Evolutionary conservation across 2,113 vertebrate species (phyloP).

Genomic region (Pan troglodytes): DNA sequence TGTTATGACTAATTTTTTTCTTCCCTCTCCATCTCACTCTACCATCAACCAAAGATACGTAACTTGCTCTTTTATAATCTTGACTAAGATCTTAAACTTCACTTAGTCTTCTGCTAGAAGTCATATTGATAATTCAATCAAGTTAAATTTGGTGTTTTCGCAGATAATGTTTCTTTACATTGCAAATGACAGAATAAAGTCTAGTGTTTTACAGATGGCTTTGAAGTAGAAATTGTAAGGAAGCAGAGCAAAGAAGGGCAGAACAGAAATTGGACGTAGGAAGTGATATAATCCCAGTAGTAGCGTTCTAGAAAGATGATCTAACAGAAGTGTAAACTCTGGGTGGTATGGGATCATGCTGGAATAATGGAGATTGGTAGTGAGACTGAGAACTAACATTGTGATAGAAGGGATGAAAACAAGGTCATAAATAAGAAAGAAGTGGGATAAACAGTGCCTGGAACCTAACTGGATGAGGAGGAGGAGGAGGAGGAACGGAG

Average conservation of each 20-base stretch:
- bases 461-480: not conserved
- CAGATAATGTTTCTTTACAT: conserved; percentile 39
- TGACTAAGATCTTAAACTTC: conserved; percentile 19
- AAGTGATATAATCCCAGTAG: not conserved
- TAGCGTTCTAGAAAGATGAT: not conserved
- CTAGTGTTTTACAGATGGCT: not conserved
- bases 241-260: not conserved
- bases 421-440: not conserved
- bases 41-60: not conserved
- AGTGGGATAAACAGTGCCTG: not conserved
- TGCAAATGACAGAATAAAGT: conserved; percentile 6
- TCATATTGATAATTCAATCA: not conserved
- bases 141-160: conserved; percentile 42
- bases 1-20: not conserved
- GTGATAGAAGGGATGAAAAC: not conserved
- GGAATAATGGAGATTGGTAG: not conserved
- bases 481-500: not conserved
- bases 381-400: not conserved
- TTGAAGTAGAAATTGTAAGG: not conserved
- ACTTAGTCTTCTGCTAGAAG: not conserved
- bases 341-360: not conserved
- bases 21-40: not conserved
- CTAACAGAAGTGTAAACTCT: not conserved
- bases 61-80: conserved; percentile 15
- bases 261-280: not conserved